These are phyloP conservation scores for Drosophila lowei DNA, from an alignment of 1,140 invertebrate species.

Conservation along the genomic window DNA sequence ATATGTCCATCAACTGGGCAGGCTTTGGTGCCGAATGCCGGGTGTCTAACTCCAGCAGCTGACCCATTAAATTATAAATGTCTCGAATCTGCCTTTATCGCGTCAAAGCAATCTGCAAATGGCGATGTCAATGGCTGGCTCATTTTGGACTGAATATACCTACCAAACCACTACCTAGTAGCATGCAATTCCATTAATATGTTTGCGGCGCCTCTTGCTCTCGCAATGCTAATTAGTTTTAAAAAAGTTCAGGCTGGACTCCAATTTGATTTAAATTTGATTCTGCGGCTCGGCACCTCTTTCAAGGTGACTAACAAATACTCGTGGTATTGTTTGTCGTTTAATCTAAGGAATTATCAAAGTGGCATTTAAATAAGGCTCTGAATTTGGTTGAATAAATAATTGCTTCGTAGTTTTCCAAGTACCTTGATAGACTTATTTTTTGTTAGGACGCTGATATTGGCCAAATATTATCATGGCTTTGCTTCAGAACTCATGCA, in stretches of 20 bases:
- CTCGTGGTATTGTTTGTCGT: too few species aligned
- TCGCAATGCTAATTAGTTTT: neutral
- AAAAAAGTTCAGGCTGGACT: too few species aligned
- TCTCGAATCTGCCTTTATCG: constrained; percentile 31
- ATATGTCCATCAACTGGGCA: constrained; percentile 21
- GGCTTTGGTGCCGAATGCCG: constrained; percentile 2
- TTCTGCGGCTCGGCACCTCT: too few species aligned
- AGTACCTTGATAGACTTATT: too few species aligned
- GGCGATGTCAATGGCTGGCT: constrained; percentile 41
- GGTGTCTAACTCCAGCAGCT: constrained; percentile 10
- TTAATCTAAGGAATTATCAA: too few species aligned
- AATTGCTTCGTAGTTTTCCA: too few species aligned
- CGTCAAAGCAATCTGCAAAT: constrained; percentile 17
- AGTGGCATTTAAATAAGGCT: too few species aligned
- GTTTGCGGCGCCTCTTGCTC: constrained; percentile 1
- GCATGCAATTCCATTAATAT: neutral
- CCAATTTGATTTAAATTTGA: too few species aligned
- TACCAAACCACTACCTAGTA: too few species aligned
- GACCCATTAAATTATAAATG: constrained; percentile 59
- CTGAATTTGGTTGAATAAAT: too few species aligned
- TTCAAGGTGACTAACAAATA: too few species aligned
- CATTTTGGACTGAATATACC: neutral
- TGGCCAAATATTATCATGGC: neutral
- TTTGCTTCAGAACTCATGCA: neutral
- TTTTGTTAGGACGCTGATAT: too few species aligned